phyloP scores from a whole-genome alignment of 2,113 vertebrate species.

The Cairina moschata region DNA sequence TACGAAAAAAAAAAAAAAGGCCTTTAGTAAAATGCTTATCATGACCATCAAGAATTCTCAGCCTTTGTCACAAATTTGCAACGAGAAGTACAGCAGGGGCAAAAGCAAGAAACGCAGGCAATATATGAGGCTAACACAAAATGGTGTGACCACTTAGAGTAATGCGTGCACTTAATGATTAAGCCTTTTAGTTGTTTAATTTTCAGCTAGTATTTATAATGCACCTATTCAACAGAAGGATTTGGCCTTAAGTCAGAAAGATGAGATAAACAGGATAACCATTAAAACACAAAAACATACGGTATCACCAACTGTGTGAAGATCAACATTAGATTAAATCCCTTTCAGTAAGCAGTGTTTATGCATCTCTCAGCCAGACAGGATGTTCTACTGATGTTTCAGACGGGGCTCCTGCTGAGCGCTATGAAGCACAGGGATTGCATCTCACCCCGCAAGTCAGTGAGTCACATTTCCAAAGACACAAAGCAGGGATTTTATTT shows the following conservation, averaged over 20 bases:
- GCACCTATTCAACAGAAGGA: slow-evolving; percentile 31
- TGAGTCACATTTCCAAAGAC: not conserved
- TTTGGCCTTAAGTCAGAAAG: slow-evolving; percentile 43
- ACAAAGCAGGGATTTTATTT: not conserved
- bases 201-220: slow-evolving; percentile 38
- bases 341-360: slow-evolving; percentile 58
- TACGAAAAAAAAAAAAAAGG: not conserved
- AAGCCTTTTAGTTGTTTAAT: not conserved
- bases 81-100: not conserved
- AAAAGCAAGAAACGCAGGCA: not conserved
- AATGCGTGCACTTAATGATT: not conserved
- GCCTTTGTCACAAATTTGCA: not conserved
- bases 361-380: slow-evolving; percentile 53
- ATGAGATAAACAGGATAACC: slow-evolving; percentile 64
- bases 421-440: not conserved
- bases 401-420: slow-evolving; percentile 34
- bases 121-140: not conserved
- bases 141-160: not conserved
- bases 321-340: slow-evolving; percentile 44
- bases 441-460: not conserved
- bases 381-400: slow-evolving; percentile 54
- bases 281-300: slow-evolving; percentile 32
- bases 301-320: not conserved
- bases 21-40: not conserved
- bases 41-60: not conserved